Conservation (phyloP, 2,888 invertebrate genomes). For the Chironomus riparius region DNA sequence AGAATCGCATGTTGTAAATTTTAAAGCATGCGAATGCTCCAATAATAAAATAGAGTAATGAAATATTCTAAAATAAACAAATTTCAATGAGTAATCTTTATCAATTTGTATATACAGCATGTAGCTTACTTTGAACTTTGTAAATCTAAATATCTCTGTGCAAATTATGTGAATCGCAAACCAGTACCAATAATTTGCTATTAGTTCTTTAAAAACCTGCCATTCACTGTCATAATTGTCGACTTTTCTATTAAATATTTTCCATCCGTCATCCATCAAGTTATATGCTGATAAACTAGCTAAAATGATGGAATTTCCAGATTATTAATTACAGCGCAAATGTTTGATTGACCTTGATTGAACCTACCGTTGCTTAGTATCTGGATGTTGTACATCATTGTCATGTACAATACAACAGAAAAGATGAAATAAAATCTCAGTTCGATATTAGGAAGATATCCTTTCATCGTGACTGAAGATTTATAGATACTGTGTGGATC, state of each 20-base stretch:
- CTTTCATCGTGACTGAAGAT: background rate
- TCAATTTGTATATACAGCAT: background rate
- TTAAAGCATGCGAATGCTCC: background rate
- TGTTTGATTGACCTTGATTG: background rate
- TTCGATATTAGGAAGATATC: slow-evolving; percentile 4
- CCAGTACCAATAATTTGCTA: slow-evolving; percentile 35
- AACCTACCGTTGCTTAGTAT: slow-evolving; percentile 15
- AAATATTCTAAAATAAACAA: slow-evolving; percentile 7
- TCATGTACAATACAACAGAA: background rate
- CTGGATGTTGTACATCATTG: slow-evolving; percentile 10
- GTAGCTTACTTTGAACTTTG: slow-evolving; percentile 14
- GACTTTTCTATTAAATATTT: slow-evolving; percentile 34
- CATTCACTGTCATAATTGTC: slow-evolving; percentile 40
- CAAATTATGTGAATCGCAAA: slow-evolving; percentile 36
- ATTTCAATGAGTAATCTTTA: background rate
- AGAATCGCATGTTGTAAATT: slow-evolving; percentile 6
- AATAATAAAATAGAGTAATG: background rate
- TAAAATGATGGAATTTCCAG: background rate
- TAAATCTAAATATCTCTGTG: slow-evolving; percentile 29
- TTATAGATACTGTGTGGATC: background rate
- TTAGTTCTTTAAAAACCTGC: slow-evolving; percentile 36
- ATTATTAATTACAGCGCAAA: background rate
- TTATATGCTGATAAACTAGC: slow-evolving; percentile 8
- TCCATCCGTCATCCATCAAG: slow-evolving; percentile 31
- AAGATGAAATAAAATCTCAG: slow-evolving; percentile 11